Evolutionary conservation across 2,797 vertebrate genomes (phyloP).

Genomic region (Dermochelys coriacea): DNA sequence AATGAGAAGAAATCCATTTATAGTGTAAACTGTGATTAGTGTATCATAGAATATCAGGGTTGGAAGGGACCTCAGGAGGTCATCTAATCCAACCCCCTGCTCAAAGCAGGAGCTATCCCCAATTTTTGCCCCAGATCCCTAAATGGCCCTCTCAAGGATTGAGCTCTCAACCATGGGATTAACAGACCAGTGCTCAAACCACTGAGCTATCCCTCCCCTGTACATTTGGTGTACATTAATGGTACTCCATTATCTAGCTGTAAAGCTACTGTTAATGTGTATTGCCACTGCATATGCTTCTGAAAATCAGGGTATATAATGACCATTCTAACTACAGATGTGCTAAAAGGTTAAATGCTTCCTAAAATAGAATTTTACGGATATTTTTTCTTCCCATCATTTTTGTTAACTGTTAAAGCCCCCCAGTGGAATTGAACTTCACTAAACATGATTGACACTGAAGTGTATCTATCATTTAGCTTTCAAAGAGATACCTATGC

Average conservation of each 20-base stretch:
- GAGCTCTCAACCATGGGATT: too few species aligned
- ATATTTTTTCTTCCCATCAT: neutral
- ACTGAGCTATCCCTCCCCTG: too few species aligned
- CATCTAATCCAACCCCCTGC: too few species aligned
- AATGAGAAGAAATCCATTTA: neutral
- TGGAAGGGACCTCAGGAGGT: too few species aligned
- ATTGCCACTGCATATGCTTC: neutral
- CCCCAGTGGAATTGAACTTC: neutral
- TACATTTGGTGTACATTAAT: neutral
- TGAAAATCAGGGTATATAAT: accelerated
- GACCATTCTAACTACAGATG: neutral
- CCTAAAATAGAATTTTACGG: neutral
- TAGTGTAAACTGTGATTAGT: neutral
- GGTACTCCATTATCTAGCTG: neutral
- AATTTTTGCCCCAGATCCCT: too few species aligned
- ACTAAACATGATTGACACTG: neutral
- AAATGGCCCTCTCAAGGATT: too few species aligned
- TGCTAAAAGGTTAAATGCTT: neutral
- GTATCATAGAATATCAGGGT: too few species aligned
- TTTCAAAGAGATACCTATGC: neutral
- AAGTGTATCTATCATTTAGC: neutral
- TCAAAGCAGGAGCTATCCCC: too few species aligned
- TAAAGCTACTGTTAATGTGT: neutral
- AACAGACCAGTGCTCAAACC: too few species aligned
- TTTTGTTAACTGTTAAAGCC: neutral